Evolutionary conservation across 2,888 invertebrate species (phyloP), one percentile per base, ranked within the genome.

Genomic region (Stenotaenia linearis): DNA sequence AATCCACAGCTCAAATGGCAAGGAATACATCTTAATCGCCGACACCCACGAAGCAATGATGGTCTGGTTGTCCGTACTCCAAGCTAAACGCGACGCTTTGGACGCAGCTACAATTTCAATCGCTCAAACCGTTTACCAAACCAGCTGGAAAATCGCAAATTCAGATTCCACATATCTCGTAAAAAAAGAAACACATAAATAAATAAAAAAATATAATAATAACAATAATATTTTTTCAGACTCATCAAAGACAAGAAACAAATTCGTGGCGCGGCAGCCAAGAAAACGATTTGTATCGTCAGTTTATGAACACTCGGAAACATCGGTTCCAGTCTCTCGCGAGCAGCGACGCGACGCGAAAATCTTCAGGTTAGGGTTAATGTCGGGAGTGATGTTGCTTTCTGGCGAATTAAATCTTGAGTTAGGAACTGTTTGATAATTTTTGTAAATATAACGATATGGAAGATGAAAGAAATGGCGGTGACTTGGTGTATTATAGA

Each of bases 41-140:
- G 88, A 88, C 74, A 89, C 88, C 82, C 87, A 88, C 81, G 87
- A 87, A 79, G 87, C 88, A 25, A 86, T 88, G 84, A 87, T 88
- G 85, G 86, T 87, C 75, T 89, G 89, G 89, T 83, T 89, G 28
- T 83, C 87, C 35, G 87, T 87, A 2, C 83, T 88, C 80, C 88
- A 88, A 80, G 80, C 80, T n/a, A 82, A 82, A 79, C 40, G 81
- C 74, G 80, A 80, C 75, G 76, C 80, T 77, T 80, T 80, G 18
- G 79, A 79, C 69, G 78, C 78, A 30, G 18, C 69, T 12, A 40
- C 80, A n/a, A 77, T 78, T 1, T n/a, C 77, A 12, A 50, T 80
- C 18, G 74, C 74, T 15, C 79, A 21, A 56, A 56, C 56, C 21
- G 23, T 56, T 18, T 56, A 56, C 12, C 18, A 10, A 21, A 12